phyloP scores from a whole-genome alignment of 2,888 invertebrate species.

The Caenorhabditis japonica region DNA sequence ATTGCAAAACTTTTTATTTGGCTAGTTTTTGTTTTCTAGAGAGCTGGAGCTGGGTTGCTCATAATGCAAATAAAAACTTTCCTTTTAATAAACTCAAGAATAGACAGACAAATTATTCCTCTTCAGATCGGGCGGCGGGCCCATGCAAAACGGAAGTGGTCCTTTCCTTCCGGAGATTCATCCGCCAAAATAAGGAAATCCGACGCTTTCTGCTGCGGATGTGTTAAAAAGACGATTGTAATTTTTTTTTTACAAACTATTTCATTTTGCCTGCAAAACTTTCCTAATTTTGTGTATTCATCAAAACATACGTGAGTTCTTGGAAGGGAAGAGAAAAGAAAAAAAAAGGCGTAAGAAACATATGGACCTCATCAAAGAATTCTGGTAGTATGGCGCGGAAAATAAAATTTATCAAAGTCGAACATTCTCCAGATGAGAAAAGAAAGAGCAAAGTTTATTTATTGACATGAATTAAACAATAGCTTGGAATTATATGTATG shows the following conservation, averaged over 20 bases:
- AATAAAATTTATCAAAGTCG: no score
- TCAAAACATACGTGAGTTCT: background rate
- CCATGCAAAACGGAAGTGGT: slow-evolving; percentile 19
- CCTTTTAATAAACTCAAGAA: slow-evolving; percentile 9
- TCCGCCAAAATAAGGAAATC: slow-evolving; percentile 22
- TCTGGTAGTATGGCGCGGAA: background rate
- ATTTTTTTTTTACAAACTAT: no score
- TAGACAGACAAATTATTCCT: slow-evolving; percentile 17
- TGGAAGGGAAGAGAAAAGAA: background rate
- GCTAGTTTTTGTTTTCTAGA: no score
- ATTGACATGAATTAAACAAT: no score
- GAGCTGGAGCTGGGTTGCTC: no score
- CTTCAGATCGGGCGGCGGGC: background rate
- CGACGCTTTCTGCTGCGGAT: no score
- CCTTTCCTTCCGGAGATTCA: slow-evolving; percentile 41
- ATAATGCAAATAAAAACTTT: slow-evolving; percentile 20
- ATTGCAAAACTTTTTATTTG: no score
- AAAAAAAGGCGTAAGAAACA: background rate
- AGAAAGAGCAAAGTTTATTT: no score
- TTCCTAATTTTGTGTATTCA: slow-evolving; percentile 6
- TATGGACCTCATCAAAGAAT: slow-evolving; percentile 17
- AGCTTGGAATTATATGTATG: no score
- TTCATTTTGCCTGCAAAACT: no score
- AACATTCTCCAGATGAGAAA: no score
- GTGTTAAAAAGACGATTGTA: no score